phyloP scores from a whole-genome alignment of 2,888 invertebrate species.

The Pseudococcus viburni region DNA sequence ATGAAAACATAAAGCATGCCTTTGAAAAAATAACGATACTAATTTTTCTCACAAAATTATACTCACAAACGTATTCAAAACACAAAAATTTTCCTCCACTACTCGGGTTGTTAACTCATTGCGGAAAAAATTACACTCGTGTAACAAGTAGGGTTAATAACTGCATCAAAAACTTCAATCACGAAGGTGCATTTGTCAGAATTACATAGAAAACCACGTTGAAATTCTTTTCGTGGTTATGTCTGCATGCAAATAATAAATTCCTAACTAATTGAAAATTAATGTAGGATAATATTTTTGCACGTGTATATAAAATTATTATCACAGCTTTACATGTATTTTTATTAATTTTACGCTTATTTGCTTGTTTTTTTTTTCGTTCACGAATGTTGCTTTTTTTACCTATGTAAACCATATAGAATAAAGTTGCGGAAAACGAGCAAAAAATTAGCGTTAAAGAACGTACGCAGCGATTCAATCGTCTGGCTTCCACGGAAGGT shows the following conservation, averaged over 20 bases:
- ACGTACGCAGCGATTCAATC: constrained; percentile 91
- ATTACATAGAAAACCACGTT: background rate
- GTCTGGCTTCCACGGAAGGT: constrained; percentile 84
- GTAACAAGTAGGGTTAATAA: too few species aligned
- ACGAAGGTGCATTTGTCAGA: too few species aligned
- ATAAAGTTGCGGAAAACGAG: constrained; percentile 67
- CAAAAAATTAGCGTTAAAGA: constrained; percentile 87
- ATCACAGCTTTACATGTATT: constrained; percentile 56
- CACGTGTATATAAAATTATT: constrained; percentile 55
- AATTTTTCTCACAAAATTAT: too few species aligned
- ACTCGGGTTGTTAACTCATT: too few species aligned
- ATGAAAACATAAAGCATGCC: too few species aligned
- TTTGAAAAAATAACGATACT: too few species aligned
- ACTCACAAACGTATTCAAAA: too few species aligned
- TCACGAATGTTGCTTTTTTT: constrained; percentile 65
- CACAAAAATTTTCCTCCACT: too few species aligned
- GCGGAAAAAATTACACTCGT: too few species aligned
- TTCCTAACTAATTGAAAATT: constrained; percentile 7
- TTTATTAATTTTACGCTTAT: constrained; percentile 63
- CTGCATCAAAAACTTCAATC: background rate
- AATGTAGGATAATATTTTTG: background rate
- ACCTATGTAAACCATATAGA: constrained; percentile 62
- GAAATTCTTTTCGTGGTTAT: background rate
- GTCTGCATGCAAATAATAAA: constrained; percentile 25
- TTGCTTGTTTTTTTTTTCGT: constrained; percentile 32